phyloP scores from a whole-genome alignment of 2,797 vertebrate species.

The Thamnophis elegans region DNA sequence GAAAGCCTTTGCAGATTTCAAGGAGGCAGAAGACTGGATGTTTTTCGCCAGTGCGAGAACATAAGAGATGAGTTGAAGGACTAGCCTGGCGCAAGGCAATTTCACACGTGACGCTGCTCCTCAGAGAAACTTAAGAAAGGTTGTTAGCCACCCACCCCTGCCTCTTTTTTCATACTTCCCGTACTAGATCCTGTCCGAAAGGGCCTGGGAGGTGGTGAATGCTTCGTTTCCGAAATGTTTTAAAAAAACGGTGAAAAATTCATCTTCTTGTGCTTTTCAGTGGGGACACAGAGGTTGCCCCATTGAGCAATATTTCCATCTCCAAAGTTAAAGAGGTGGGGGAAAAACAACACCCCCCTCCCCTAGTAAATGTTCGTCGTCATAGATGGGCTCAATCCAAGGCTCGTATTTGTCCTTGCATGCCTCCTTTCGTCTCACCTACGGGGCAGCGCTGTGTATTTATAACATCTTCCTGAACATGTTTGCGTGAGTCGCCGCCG shows the following conservation, averaged over 20 bases:
- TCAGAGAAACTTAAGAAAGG: not conserved
- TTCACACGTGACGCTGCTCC: not conserved
- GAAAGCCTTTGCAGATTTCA: not conserved
- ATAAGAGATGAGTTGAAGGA: not conserved
- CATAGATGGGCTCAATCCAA: not conserved
- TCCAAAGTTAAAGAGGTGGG: not conserved
- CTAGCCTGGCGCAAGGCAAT: not conserved
- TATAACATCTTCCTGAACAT: not conserved
- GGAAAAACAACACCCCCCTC: not conserved
- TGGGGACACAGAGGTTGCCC: not conserved
- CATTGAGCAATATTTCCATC: not conserved
- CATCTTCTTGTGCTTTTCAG: not conserved
- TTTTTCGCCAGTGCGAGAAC: not conserved
- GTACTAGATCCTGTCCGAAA: no score
- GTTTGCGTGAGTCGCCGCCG: not conserved
- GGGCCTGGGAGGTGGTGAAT: not conserved
- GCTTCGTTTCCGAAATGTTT: no score
- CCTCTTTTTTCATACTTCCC: not conserved
- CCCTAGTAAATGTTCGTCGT: not conserved
- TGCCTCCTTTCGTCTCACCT: not conserved
- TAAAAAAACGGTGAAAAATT: not conserved
- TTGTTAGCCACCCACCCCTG: not conserved
- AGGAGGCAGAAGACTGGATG: not conserved
- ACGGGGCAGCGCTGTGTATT: not conserved
- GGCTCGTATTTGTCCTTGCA: not conserved